Base-by-base conservation (phyloP, 2,888 invertebrate genomes). In the Drosophila fulvimacula region DNA sequence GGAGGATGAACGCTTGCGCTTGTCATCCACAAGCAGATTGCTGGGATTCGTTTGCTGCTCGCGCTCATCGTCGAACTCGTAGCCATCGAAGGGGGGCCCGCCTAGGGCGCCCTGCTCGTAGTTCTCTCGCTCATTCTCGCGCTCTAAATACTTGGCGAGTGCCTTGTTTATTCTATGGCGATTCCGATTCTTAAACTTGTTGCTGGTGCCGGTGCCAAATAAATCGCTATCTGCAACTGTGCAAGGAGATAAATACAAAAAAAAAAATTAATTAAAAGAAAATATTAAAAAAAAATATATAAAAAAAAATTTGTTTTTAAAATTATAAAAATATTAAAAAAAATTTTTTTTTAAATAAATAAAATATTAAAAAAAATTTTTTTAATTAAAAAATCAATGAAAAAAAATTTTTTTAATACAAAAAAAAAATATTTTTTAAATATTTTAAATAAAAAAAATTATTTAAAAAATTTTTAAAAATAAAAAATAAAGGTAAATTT, bases 81-180 rank as follows among this genome's bases (percentile, higher is more conserved):
- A 88, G 65, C 90, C 91, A 65, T 73, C 76, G 60, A 81, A 85
- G 46, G 82, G 90, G 5, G 27, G 52, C 2, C 51, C 32, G 21
- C 70, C 87, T 51, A 86, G 73, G 59, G 72, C 73, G 60, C 73
- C 75, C 65, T 81, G 80, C 41, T 89, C 90, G 60, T 90, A 91
- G 75, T 80, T 90, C 60, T 48, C 32, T 11, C 17, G 27, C 46
- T 92, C 91, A 46, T 86, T 81, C 65, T 91, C 92, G 60, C 89
- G 84, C 63, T 91, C 91, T 77, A 92, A 90, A 81, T 92, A 92
- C 72, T 90, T 91, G 61, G 92, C 91, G 59, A 92, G 89, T 60
- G 91, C 88, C 81, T 91, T 91, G 80, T 92, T 92, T 64, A 92
- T 76, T 84, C 86, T 85, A 78, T 91, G 90, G 58, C 91, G 92